Conservation (phyloP, 2,888 invertebrate species). For the Biston betularia region DNA sequence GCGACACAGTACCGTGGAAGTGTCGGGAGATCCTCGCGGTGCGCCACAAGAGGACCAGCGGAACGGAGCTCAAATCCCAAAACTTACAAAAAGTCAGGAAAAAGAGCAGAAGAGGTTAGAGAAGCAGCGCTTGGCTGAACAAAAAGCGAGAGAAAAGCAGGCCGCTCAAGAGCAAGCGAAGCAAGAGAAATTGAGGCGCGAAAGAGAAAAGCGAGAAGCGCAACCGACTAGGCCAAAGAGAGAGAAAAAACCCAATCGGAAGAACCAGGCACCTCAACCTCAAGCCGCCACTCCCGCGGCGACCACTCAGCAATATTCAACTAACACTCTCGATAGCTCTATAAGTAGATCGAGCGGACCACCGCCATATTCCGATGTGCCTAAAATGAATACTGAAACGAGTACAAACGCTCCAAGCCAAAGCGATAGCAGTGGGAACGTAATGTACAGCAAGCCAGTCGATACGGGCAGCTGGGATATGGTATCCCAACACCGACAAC, state of each 20-base stretch:
- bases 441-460: slow-evolving; percentile 64
- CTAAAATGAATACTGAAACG: slow-evolving; percentile 40
- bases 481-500: slow-evolving; percentile 81
- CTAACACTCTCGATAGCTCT: slow-evolving; percentile 76
- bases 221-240: slow-evolving; percentile 51
- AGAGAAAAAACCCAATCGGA: slow-evolving; percentile 45
- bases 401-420: slow-evolving; percentile 44
- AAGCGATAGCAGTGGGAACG: slow-evolving; percentile 62
- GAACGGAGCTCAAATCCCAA: slow-evolving; percentile 47
- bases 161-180: slow-evolving; percentile 57
- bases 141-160: slow-evolving; percentile 59
- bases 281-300: slow-evolving; percentile 39
- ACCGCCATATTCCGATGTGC: slow-evolving; percentile 66
- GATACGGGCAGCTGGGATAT: slow-evolving; percentile 81
- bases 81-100: slow-evolving; percentile 47
- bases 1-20: slow-evolving; percentile 58
- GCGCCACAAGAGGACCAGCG: slow-evolving; percentile 42
- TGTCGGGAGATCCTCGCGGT: slow-evolving; percentile 62
- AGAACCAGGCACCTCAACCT: slow-evolving; percentile 43
- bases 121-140: slow-evolving; percentile 59
- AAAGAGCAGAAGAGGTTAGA: slow-evolving; percentile 67
- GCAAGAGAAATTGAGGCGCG: slow-evolving; percentile 59
- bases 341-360: slow-evolving; percentile 75
- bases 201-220: slow-evolving; percentile 53
- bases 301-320: slow-evolving; percentile 52